Conservation (phyloP, 2,797 vertebrate species). For the Hippoglossus hippoglossus region DNA sequence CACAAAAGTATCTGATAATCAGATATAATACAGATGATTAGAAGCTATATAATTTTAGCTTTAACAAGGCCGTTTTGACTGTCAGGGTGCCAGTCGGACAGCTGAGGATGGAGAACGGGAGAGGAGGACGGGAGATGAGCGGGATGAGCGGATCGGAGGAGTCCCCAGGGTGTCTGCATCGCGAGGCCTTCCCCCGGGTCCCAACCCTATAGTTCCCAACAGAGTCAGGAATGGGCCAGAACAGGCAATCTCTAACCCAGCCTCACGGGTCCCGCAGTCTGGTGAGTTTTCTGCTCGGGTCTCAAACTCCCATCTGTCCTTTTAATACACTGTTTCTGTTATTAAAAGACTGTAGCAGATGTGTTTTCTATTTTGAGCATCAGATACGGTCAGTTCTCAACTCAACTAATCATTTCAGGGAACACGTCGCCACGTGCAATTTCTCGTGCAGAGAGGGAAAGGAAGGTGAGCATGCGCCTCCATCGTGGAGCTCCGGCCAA, state of each 20-base stretch:
- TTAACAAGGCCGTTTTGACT: not conserved
- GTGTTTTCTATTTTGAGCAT: conserved; percentile 1
- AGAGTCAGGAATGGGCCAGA: conserved; percentile 92
- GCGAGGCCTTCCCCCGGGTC: conserved; percentile 89
- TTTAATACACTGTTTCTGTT: not conserved
- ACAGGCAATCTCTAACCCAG: conserved; percentile 91
- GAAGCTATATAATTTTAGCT: not conserved
- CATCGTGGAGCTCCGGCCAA: conserved; percentile 96
- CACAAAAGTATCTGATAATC: not conserved
- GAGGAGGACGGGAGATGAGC: conserved; percentile 88
- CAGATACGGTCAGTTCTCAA: not conserved
- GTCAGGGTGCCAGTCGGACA: conserved; percentile 92
- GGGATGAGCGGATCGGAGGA: conserved; percentile 93
- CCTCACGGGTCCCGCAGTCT: conserved; percentile 93
- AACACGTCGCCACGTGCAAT: conserved; percentile 96
- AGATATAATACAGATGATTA: not conserved
- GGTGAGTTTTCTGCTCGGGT: conserved; percentile 80
- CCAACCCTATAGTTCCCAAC: conserved; percentile 89
- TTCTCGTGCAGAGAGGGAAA: conserved; percentile 95
- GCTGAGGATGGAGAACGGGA: conserved; percentile 94
- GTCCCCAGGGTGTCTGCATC: conserved; percentile 90
- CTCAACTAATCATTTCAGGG: conserved; percentile 75
- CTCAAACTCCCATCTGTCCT: not conserved
- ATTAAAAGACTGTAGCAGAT: not conserved
- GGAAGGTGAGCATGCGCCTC: conserved; percentile 98